Base-by-base conservation (phyloP, 2,113 vertebrate genomes). In the Pterocles gutturalis region DNA sequence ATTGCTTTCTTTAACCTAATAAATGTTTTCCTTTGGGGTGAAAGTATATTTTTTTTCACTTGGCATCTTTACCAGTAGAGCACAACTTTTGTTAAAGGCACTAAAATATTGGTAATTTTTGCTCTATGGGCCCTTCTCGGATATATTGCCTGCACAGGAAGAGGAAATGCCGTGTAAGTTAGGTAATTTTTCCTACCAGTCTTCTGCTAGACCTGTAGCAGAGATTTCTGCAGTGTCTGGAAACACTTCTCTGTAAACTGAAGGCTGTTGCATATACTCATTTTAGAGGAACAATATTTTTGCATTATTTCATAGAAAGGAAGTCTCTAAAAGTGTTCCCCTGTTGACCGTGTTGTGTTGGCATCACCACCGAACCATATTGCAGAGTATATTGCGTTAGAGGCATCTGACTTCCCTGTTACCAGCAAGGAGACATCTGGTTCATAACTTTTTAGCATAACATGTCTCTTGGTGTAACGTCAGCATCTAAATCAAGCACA, bases 361-460 rank as follows among this genome's bases (percentile, higher is more conserved):
- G 58, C 80, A 87, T 33, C 3, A 2, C 46, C 12, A 38, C 34
- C 0, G 1, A 38, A 65, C 65, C 82, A 38, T 53, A 72, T 64
- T 94, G 55, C 24, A 46, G 26, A 49, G 6, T 77, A 24, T 28
- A 12, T 22, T 5, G 9, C 0, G 0, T 77, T 34, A 79, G 58
- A 72, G 13, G 43, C 49, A 21, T 72, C 73, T 53, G 54, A 71
- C 33, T 69, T 88, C 69, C 22, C 26, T 13, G 5, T 38, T 81
- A 79, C 55, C 60, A 92, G 14, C 2, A 25, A 89, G 57, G 34
- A 93, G 82, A 94, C 77, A 95, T 94, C 80, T 96, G 87, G 72
- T 83, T 94, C 60, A 57, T 87, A 92, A 83, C 76, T 94, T 95
- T 95, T 80, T 19, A 96, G 51, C 57, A 38, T 62, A 25, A 48